Base-by-base conservation (phyloP, 2,888 invertebrate species). In the Ceramica pisi region DNA sequence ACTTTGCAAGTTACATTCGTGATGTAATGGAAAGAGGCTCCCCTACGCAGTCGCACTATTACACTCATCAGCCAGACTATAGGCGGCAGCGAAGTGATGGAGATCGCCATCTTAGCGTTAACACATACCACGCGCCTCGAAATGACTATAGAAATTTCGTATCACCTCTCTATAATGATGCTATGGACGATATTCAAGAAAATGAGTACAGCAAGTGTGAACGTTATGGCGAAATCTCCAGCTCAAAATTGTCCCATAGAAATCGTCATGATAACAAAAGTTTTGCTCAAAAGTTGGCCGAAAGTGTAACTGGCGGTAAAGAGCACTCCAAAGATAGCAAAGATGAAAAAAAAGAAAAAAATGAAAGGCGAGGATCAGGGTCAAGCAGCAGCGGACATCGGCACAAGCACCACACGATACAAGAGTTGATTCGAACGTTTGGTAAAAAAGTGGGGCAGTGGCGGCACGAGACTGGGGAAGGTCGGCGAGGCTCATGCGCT, bases 381-480 rank as follows among this genome's bases (percentile, higher is more conserved):
- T 94, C 94, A 21, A 93, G 92, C 77, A 82, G 84, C 9, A 92
- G 91, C 80, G 90, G 93, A 23, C 89, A 87, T 85, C 94, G 89
- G 59, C 96, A 97, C 84, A 97, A 97, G 87, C 97, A 97, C 88
- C 97, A 97, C 91, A 97, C 98, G 38, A 97, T 98, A 86, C 98
- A 98, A 87, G 98, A 98, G 87, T 93, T 98, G 91, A 97, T 98
- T 64, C 96, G 97, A 82, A 97, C 97, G 86, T 97, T 98, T 83
- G 97, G 98, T 35, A 97, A 98, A 89, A 97, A 97, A 90, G 96
- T 98, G 63, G 97, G 97, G 35, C 96, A 97, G 84, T 98, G 98
- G 97, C 96, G 98, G 59, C 95, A 97, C 67, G 97, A 97, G 77
- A 77, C 90, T 3, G 85, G 88, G 50, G 97, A 97, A 76, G 96